phyloP scores from a whole-genome alignment of 2,888 invertebrate species.

The Archaeoteleia sp. region DNA sequence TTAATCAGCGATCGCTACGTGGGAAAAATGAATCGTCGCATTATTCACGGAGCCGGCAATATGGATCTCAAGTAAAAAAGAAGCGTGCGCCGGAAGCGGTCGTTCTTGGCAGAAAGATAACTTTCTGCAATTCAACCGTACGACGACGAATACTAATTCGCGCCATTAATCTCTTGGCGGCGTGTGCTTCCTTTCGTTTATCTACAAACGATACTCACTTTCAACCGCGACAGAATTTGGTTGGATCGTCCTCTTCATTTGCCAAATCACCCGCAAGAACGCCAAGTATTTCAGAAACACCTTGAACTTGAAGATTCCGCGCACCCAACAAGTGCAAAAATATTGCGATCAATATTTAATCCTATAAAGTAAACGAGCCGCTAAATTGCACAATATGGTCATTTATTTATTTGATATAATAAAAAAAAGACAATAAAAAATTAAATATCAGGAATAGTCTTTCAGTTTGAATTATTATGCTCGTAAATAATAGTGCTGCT shows the following conservation, averaged over 20 bases:
- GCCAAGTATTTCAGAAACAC: too few relatives aligned
- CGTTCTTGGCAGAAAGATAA: slow-evolving; percentile 53
- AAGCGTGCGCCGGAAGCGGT: slow-evolving; percentile 41
- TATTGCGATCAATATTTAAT: too few relatives aligned
- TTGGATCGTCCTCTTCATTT: slow-evolving; percentile 13
- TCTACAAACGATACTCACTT: slow-evolving; percentile 39
- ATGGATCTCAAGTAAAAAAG: slow-evolving; percentile 62
- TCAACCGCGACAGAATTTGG: slow-evolving; percentile 39
- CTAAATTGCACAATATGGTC: too few relatives aligned
- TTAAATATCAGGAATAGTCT: too few relatives aligned
- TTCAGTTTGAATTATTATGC: too few relatives aligned
- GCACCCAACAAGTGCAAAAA: too few relatives aligned
- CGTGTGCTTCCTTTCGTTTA: slow-evolving; percentile 53
- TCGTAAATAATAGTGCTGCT: too few relatives aligned
- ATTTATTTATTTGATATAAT: too few relatives aligned
- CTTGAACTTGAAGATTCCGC: too few relatives aligned
- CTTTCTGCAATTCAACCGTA: slow-evolving; percentile 71
- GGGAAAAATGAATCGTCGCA: slow-evolving; percentile 71
- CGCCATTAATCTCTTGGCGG: slow-evolving; percentile 67
- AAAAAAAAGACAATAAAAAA: too few relatives aligned
- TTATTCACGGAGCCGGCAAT: slow-evolving; percentile 70
- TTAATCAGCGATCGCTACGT: slow-evolving; percentile 67
- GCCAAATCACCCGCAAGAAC: too few relatives aligned
- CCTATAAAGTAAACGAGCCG: too few relatives aligned
- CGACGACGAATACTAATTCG: slow-evolving; percentile 73